Percentiles rank a stretch among this genome's conserved stretches.
Conservation (phyloP, 2,888 invertebrate genomes). For the Trachelus stipa region DNA sequence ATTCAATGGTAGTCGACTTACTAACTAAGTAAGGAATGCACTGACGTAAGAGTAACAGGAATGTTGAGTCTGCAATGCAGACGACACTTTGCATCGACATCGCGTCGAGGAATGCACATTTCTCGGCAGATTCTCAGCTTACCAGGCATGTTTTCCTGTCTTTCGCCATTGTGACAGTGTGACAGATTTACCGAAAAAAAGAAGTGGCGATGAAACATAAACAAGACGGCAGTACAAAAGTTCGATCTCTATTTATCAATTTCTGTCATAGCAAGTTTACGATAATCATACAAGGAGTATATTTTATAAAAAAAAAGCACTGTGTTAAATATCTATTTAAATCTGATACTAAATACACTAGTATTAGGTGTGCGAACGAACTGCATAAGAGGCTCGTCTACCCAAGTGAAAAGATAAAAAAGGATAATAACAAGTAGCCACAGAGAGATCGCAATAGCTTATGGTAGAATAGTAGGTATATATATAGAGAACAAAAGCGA, state of each 20-base stretch:
- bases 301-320: neutral
- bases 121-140: slow-evolving; percentile 37
- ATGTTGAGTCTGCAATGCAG: slow-evolving; percentile 22
- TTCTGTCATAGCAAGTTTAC: neutral
- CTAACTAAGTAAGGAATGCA: neutral
- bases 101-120: slow-evolving; percentile 49
- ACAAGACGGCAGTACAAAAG: neutral
- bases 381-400: neutral
- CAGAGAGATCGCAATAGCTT: neutral
- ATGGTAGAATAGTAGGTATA: neutral
- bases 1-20: neutral
- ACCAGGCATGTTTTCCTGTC: neutral
- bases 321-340: neutral
- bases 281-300: neutral
- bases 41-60: slow-evolving; percentile 8
- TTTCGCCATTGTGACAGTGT: neutral
- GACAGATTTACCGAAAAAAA: neutral
- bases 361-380: neutral
- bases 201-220: neutral
- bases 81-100: slow-evolving; percentile 32
- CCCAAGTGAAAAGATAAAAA: neutral
- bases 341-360: neutral
- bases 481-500: neutral
- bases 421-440: neutral
- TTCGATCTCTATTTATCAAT: neutral